Evolutionary conservation across 2,113 vertebrate genomes (phyloP).

Genomic region (Platysternon megacephalum): DNA sequence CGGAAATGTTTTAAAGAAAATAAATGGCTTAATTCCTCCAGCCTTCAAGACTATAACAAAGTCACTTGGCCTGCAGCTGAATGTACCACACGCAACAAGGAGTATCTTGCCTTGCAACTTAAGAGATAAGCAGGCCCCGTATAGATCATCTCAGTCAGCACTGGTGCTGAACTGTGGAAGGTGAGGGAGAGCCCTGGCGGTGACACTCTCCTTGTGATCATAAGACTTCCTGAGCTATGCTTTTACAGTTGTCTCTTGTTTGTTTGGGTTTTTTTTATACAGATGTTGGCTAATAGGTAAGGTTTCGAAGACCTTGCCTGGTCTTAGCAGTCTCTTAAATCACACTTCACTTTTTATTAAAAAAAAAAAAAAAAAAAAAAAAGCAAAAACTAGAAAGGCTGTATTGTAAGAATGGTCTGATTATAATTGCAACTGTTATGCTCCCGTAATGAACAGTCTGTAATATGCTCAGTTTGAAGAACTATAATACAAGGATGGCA

Average conservation of each 20-base stretch:
- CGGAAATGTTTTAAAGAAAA: constrained; percentile 37
- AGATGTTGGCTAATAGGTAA: constrained; percentile 64
- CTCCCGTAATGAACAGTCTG: constrained; percentile 69
- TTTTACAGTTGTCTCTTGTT: constrained; percentile 77
- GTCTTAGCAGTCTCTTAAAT: constrained; percentile 71
- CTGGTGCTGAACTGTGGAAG: constrained; percentile 66
- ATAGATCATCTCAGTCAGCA: background rate
- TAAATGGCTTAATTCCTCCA: constrained; percentile 43
- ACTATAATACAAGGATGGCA: constrained; percentile 21
- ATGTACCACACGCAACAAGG: constrained; percentile 52
- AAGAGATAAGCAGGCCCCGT: background rate
- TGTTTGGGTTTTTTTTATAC: constrained; percentile 66
- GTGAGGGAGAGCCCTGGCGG: constrained; percentile 19
- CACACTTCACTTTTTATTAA: constrained; percentile 77
- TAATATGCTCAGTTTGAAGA: constrained; percentile 62
- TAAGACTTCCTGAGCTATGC: constrained; percentile 75
- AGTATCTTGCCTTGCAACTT: constrained; percentile 61
- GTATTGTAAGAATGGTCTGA: constrained; percentile 79
- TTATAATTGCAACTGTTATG: constrained; percentile 78
- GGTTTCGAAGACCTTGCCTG: constrained; percentile 39
- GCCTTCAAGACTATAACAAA: constrained; percentile 38
- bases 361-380: background rate
- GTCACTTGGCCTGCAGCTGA: constrained; percentile 58
- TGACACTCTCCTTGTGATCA: constrained; percentile 52
- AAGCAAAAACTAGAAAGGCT: constrained; percentile 53